Percentiles rank a stretch among this genome's conserved stretches.
These are phyloP conservation scores for Aphis gossypii DNA, from an alignment of 1,140 invertebrate genomes.

Conservation along the genomic window DNA sequence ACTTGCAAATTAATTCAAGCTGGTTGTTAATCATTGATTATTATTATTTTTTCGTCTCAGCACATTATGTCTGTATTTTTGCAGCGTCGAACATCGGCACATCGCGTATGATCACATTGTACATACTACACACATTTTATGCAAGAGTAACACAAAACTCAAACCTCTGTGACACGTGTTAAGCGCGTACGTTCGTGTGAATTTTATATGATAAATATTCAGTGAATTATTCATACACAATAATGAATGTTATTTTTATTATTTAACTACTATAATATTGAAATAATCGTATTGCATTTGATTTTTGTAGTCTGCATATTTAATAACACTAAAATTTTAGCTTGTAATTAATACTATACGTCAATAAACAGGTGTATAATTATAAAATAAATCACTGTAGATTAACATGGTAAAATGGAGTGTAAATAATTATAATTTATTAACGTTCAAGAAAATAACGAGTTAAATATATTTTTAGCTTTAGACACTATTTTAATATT, in stretches of 20 bases:
- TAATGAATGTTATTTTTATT: neutral
- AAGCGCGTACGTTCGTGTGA: neutral
- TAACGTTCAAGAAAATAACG: neutral
- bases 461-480: neutral
- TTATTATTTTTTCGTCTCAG: neutral
- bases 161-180: neutral
- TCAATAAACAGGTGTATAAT: neutral
- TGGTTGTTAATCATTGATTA: neutral
- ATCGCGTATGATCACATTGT: neutral
- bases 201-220: neutral
- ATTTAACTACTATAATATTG: neutral
- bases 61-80: neutral
- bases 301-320: neutral
- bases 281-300: neutral
- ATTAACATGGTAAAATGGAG: neutral
- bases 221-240: neutral
- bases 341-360: neutral
- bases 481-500: neutral
- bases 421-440: neutral
- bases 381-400: neutral
- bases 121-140: neutral
- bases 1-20: too few species aligned
- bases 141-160: neutral
- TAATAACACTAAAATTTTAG: neutral
- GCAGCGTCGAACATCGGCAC: neutral